Conservation (phyloP, 2,888 invertebrate genomes). For the Drepanosiphum platanoidis region DNA sequence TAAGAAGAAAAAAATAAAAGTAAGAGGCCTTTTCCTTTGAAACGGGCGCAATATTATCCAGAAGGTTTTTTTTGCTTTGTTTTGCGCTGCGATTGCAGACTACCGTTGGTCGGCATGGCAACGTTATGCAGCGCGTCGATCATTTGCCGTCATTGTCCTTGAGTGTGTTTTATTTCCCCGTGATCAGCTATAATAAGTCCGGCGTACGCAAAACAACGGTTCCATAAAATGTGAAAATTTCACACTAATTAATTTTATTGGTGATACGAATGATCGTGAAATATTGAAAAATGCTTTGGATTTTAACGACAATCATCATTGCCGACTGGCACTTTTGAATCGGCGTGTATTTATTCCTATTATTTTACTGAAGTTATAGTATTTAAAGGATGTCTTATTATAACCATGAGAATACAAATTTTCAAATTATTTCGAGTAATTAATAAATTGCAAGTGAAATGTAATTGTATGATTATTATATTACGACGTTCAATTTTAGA, state of each 20-base stretch:
- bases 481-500: not conserved
- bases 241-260: too few relatives aligned
- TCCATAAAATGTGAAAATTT: too few relatives aligned
- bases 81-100: not conserved
- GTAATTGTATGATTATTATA: not conserved
- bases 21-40: not conserved
- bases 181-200: not conserved
- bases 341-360: not conserved
- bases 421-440: too few relatives aligned
- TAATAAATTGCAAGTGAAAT: not conserved
- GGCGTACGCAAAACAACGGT: not conserved
- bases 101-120: conserved; percentile 31
- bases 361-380: not conserved
- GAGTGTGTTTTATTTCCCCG: not conserved
- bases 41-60: not conserved
- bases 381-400: not conserved
- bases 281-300: too few relatives aligned
- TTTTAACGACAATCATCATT: too few relatives aligned
- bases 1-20: not conserved
- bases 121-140: conserved; percentile 40
- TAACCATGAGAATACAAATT: not conserved
- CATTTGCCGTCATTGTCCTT: conserved; percentile 4
- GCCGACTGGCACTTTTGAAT: not conserved
- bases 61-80: conserved; percentile 44
- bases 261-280: too few relatives aligned